Evolutionary conservation across 1,140 invertebrate genomes (phyloP).

Genomic region (Arion vulgaris): DNA sequence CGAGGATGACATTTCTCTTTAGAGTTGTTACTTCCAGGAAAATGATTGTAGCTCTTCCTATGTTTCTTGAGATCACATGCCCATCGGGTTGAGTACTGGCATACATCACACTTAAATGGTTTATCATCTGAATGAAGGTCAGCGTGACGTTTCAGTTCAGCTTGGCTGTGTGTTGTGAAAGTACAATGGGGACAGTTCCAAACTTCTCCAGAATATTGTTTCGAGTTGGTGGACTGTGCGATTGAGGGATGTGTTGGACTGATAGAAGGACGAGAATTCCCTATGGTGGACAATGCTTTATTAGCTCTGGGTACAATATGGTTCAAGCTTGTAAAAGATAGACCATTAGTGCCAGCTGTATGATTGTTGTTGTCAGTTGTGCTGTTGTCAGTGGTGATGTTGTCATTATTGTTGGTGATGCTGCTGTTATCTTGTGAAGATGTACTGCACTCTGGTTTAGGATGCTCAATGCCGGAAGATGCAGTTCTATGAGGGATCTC

Average conservation of each 20-base stretch:
- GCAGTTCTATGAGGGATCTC: not conserved
- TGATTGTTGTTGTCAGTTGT: slow-evolving; percentile 36
- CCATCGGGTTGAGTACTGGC: slow-evolving; percentile 70
- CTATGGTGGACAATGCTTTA: not conserved
- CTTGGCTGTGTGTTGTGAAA: slow-evolving; percentile 67
- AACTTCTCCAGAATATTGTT: not conserved
- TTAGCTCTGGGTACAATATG: not conserved
- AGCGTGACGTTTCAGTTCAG: slow-evolving; percentile 68
- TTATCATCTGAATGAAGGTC: slow-evolving; percentile 70
- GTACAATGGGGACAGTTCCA: slow-evolving; percentile 68
- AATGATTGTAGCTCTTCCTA: slow-evolving; percentile 67
- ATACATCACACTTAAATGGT: slow-evolving; percentile 68
- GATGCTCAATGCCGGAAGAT: slow-evolving; percentile 6
- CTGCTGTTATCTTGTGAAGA: slow-evolving; percentile 16
- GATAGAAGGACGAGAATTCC: not conserved
- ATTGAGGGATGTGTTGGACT: slow-evolving; percentile 8
- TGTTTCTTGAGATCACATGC: slow-evolving; percentile 73
- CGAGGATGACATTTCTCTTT: slow-evolving; percentile 45
- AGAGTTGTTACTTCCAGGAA: slow-evolving; percentile 36
- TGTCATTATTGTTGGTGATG: slow-evolving; percentile 12
- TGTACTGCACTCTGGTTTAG: slow-evolving; percentile 1
- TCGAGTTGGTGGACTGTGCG: not conserved
- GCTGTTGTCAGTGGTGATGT: not conserved
- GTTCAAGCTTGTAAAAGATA: not conserved
- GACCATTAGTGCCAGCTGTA: slow-evolving; percentile 11